Conservation (phyloP, 2,113 vertebrate genomes). For the Anser brachyrhynchus region DNA sequence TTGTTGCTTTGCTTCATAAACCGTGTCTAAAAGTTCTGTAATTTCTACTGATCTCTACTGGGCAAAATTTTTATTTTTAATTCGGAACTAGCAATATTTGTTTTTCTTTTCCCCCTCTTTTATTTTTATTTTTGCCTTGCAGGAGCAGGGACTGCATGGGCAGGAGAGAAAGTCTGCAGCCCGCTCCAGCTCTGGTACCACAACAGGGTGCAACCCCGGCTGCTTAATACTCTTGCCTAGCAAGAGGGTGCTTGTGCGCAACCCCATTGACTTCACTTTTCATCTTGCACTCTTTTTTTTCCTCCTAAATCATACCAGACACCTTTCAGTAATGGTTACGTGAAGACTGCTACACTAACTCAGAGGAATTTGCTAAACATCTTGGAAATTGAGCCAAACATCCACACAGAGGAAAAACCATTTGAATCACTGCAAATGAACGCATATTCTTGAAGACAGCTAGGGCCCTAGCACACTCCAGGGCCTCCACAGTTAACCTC, state of each 20-base stretch:
- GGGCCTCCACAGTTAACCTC: not conserved
- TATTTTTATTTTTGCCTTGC: accelerated
- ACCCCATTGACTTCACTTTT: accelerated
- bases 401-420: not conserved
- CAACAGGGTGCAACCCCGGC: not conserved
- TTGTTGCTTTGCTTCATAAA: not conserved
- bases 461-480: not conserved
- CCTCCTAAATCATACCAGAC: not conserved
- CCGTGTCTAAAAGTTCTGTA: not conserved
- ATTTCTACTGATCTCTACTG: not conserved
- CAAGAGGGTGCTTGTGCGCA: not conserved
- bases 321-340: not conserved
- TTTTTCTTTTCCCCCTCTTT: not conserved
- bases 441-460: not conserved
- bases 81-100: accelerated
- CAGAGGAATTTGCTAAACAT: not conserved
- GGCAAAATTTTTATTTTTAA: not conserved
- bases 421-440: not conserved
- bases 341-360: not conserved
- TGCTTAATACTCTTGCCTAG: not conserved
- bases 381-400: not conserved
- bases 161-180: not conserved
- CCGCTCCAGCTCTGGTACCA: not conserved
- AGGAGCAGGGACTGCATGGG: accelerated
- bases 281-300: not conserved